Percentiles rank a stretch among this genome's conserved stretches.
These are phyloP conservation scores for Prunella himalayana DNA, from an alignment of 2,113 vertebrate genomes.

Conservation along the genomic window DNA sequence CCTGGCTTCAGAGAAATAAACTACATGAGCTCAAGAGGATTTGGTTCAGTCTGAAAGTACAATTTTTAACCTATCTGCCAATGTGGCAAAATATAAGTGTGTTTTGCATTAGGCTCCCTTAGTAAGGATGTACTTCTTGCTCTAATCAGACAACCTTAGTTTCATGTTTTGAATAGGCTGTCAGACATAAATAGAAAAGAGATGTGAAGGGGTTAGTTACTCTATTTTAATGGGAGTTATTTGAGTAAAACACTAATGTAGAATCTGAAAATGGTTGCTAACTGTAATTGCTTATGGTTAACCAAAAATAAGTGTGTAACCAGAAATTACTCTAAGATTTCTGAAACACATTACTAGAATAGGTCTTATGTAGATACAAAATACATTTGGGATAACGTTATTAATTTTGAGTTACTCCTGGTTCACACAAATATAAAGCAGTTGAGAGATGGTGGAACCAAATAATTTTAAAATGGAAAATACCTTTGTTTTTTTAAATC, in stretches of 20 bases:
- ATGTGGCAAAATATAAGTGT: neutral
- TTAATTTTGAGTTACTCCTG: neutral
- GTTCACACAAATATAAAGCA: neutral
- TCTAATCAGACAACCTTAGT: neutral
- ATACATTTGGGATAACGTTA: neutral
- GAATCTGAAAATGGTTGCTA: neutral
- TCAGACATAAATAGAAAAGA: neutral
- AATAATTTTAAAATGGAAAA: neutral
- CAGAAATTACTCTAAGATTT: neutral
- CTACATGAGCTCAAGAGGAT: neutral
- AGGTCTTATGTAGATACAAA: neutral
- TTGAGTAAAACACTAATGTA: neutral
- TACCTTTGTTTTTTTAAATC: neutral
- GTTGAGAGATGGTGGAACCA: neutral
- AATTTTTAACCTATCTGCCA: neutral
- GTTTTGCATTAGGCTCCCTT: neutral
- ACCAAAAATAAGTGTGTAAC: neutral
- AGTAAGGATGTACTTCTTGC: neutral
- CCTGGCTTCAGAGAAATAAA: neutral
- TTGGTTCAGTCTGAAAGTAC: neutral
- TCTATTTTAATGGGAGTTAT: neutral
- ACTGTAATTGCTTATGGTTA: neutral
- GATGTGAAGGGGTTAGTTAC: neutral
- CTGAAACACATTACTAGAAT: neutral
- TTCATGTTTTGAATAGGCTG: constrained; percentile 2